phyloP scores from a whole-genome alignment of 1,140 invertebrate species.

The Bilobella aurantiaca region DNA sequence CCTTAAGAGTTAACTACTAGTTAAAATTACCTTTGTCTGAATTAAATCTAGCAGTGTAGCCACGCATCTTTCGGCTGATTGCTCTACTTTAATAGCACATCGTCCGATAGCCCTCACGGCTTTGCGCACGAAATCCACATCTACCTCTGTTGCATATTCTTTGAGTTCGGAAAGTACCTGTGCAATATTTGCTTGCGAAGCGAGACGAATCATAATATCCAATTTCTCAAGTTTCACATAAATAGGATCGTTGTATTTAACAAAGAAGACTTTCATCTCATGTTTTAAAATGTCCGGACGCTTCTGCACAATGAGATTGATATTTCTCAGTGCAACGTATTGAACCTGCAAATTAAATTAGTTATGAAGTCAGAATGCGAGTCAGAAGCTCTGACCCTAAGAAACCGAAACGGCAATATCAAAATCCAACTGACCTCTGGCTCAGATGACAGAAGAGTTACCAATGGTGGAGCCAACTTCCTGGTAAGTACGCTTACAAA shows the following conservation, averaged over 20 bases:
- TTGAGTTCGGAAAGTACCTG: conserved; percentile 98
- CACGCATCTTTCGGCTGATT: conserved; percentile 95
- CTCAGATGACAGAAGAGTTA: conserved; percentile 93
- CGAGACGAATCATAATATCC: conserved; percentile 98
- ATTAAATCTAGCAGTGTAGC: conserved; percentile 97
- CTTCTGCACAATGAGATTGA: conserved; percentile 98
- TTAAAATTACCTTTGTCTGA: conserved; percentile 76
- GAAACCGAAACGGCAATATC: background rate
- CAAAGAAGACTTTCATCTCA: conserved; percentile 99
- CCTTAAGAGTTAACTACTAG: background rate
- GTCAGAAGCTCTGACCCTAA: background rate
- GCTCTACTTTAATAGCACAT: conserved; percentile 99
- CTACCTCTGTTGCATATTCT: conserved; percentile 97
- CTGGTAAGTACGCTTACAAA: conserved; percentile 89
- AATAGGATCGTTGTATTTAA: conserved; percentile 99
- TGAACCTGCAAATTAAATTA: conserved; percentile 54
- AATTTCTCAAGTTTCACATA: conserved; percentile 99
- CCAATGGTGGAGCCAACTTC: conserved; percentile 95
- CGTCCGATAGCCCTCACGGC: conserved; percentile 95
- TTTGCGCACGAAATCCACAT: conserved; percentile 99
- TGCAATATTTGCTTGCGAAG: conserved; percentile 94
- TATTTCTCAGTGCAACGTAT: conserved; percentile 96
- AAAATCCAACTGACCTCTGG: conserved; percentile 58
- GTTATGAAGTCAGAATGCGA: background rate
- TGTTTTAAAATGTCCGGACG: conserved; percentile 98